Conservation (phyloP, 2,888 invertebrate species). For the Drosophila neonasuta region DNA sequence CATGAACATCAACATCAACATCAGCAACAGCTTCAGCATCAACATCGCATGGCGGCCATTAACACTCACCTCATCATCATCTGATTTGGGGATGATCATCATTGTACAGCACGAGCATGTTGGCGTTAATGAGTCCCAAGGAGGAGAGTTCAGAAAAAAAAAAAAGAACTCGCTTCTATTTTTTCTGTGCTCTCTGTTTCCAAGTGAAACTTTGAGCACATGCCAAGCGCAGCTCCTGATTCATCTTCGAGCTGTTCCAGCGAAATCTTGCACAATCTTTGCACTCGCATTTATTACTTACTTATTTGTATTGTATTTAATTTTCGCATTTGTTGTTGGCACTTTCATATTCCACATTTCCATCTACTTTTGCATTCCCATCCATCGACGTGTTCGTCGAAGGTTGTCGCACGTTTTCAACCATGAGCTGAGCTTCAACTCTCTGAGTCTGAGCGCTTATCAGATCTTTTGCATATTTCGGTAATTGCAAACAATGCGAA, state of each 20-base stretch:
- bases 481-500: constrained; percentile 15
- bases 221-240: constrained; percentile 23
- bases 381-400: constrained; percentile 43
- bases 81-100: constrained; percentile 20
- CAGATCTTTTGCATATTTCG: constrained; percentile 31
- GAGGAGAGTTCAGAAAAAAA: background rate
- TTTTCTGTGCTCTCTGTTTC: background rate
- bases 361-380: background rate
- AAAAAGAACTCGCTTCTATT: background rate
- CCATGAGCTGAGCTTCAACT: background rate
- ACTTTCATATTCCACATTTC: constrained; percentile 1
- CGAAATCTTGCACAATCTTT: constrained; percentile 18
- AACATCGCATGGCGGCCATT: constrained; percentile 22
- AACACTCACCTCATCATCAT: constrained; percentile 23
- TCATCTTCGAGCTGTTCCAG: constrained; percentile 22
- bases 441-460: constrained; percentile 25
- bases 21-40: constrained; percentile 7
- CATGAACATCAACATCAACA: constrained; percentile 38
- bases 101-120: constrained; percentile 43
- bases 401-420: constrained; percentile 23
- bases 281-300: constrained; percentile 5
- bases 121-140: constrained; percentile 46
- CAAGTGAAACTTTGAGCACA: constrained; percentile 25
- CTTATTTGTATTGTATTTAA: constrained; percentile 13
- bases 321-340: background rate